Evolutionary conservation across 2,888 invertebrate species (phyloP), one percentile per base, ranked within the genome.

Genomic region (Drosophila ezoana): DNA sequence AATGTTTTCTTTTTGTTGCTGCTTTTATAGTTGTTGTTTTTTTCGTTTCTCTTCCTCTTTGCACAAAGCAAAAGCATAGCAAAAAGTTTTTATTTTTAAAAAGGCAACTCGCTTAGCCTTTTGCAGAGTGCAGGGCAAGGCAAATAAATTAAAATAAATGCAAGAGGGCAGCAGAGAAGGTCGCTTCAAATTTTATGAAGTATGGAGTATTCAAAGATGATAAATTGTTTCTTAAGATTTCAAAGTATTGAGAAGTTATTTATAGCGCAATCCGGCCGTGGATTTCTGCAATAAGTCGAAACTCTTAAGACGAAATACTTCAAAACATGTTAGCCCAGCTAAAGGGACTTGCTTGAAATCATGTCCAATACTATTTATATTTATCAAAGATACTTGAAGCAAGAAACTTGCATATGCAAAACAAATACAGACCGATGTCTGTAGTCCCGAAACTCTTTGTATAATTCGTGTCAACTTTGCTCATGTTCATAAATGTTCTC

Each of bases 121-220:
- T 83, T 83, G 53, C 63, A 48, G 49, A 33, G 54, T 52, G 9
- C 32, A 23, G 35, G 28, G 49, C 66, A 68, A 63, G 57, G 70
- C 78, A 87, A 85, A 85, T 85, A 85, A 85, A 85, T 85, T 85
- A 80, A 85, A 85, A 85, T 82, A 80, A 80, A 79, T 75, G 52
- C 65, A 67, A 68, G 66, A 77, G 82, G 82, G 53, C 62, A 52
- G 72, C 67, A 49, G 53, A 57, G 72, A 47, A 76, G 67, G 62
- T 78, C 56, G 16, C n/a, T 54, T 66, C 8, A 53, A 61, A 65
- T 53, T 28, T 45, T 47, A 56, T 41, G 9, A 45, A 52, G 54
- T 41, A 60, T 40, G 18, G 9, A 38, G 40, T 45, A 23, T 43
- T 48, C 43, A 54, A 48, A 57, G 35, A 37, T 60, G 63, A 60